Conservation (phyloP, 2,888 invertebrate genomes). For the Agonopterix subpropinquella region DNA sequence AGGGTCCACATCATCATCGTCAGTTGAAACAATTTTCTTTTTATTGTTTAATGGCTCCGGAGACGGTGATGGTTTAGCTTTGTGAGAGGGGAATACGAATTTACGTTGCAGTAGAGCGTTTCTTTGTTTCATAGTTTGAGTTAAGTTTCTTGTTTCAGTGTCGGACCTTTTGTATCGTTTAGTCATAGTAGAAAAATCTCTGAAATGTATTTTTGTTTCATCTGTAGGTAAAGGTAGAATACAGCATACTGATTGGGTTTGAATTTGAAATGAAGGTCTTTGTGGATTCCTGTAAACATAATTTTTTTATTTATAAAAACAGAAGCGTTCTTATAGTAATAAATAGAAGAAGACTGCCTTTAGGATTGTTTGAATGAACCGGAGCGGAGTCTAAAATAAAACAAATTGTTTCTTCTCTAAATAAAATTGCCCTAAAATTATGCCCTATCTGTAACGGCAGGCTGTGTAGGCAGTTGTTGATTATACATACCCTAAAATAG, state of each 20-base stretch:
- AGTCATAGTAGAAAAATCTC: slow-evolving; percentile 16
- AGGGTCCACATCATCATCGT: slow-evolving; percentile 47
- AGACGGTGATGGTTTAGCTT: slow-evolving; percentile 14
- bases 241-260: slow-evolving; percentile 35
- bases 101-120: slow-evolving; percentile 38
- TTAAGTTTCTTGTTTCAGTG: slow-evolving; percentile 15
- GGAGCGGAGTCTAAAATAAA: no score
- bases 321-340: no score
- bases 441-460: no score
- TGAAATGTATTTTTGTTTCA: slow-evolving; percentile 24
- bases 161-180: slow-evolving; percentile 32
- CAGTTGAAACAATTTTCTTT: slow-evolving; percentile 35
- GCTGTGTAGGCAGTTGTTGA: no score
- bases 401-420: no score
- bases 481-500: no score
- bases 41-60: slow-evolving; percentile 15
- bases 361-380: no score
- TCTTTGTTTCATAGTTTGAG: slow-evolving; percentile 40
- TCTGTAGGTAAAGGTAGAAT: slow-evolving; percentile 31
- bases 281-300: slow-evolving; percentile 5
- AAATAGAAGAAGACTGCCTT: no score
- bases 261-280: slow-evolving; percentile 12
- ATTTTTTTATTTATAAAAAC: neutral
- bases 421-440: no score
- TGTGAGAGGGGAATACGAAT: slow-evolving; percentile 23